Evolutionary conservation across 2,113 vertebrate species (phyloP), one percentile per base, ranked within the genome.

Genomic region (Microcebus jonahi): DNA sequence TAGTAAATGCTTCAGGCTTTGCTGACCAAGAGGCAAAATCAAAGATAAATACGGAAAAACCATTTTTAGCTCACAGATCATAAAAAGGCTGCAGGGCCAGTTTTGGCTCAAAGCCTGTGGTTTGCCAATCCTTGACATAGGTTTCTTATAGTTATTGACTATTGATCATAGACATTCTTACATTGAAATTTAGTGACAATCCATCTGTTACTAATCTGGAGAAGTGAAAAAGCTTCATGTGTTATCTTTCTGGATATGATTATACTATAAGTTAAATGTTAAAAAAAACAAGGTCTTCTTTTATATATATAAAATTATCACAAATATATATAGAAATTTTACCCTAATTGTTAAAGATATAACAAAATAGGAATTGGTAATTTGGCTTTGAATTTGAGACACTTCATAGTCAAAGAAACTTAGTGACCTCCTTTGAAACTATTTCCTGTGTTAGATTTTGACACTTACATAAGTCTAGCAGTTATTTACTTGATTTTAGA

Each of bases 371-470:
- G 48, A 90, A 15, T 50, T 93, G 14, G 11, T 92, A 71, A 70
- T 89, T 73, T 57, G 76, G 39, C 42, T 77, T 87, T 83, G 63
- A 83, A 59, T 93, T 92, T 79, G 42, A 91, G 67, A 81, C 71
- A 8, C 15, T 94, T 95, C 34, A 20, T 88, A 81, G 34, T 87
- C 67, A 90, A 85, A 68, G 53, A 82, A 82, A 73, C 6, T 68
- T 92, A 63, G 2, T 63, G 75, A 85, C 11, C 9, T 55, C 45
- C 57, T 63, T 84, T 83, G 70, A 77, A 83, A 65, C 27, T 45
- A 29, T 86, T 82, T 39, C 39, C 29, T 90, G 1, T 93, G 63
- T 95, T 93, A 70, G 15, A 45, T 88, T 91, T 96, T 91, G 45
- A 85, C 4, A 63, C 50, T 83, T 45, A 63, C 6, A 2, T 23